Base-by-base conservation (phyloP, 2,888 invertebrate genomes). In the Xanthia icteritia region DNA sequence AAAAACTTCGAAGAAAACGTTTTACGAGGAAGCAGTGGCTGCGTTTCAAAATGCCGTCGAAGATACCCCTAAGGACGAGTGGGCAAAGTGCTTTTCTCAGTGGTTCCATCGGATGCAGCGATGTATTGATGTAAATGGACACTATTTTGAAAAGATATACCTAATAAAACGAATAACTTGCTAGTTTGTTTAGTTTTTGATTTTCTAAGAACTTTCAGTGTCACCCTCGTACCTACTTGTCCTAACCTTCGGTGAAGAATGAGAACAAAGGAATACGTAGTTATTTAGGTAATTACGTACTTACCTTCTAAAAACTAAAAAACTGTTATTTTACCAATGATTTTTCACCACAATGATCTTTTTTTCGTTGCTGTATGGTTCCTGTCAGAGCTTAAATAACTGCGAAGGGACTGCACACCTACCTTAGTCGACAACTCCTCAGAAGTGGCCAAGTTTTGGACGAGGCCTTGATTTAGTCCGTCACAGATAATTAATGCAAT, bases 361-460 rank as follows among this genome's bases (percentile, higher is more conserved):
- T 48, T n/a, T 51, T 8, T 31, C 15, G 8, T 48, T 48, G 27
- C 20, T 27, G 1, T 20, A 42, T 0, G 6, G 48, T 36, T 36
- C 23, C 66, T 15, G 23, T 31, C 1, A 2, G 2, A 51, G 9
- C 9, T 15, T 23, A 51, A 23, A 23, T 48, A 51, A 15, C 2
- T 51, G 1, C 23, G 0, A 68, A 54, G 11, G 17, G 3, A 36
- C 51, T 36, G 23, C 8, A 17, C 9, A 31, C 61, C 27, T 45
- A 77, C 81, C 77, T 72, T 39, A 45, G 11, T 23, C n/a, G 20
- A 27, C 27, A 61, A 54, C 20, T 20, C 27, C n/a, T 39, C n/a
- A n/a, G 15, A n/a, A 48, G 9, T 61, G 20, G n/a, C 23, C 20
- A n/a, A 51, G 4, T 20, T 42, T 36, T 17, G 13, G 3, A 5